phyloP scores from a whole-genome alignment of 2,113 vertebrate genomes.

The Callospermophilus lateralis region DNA sequence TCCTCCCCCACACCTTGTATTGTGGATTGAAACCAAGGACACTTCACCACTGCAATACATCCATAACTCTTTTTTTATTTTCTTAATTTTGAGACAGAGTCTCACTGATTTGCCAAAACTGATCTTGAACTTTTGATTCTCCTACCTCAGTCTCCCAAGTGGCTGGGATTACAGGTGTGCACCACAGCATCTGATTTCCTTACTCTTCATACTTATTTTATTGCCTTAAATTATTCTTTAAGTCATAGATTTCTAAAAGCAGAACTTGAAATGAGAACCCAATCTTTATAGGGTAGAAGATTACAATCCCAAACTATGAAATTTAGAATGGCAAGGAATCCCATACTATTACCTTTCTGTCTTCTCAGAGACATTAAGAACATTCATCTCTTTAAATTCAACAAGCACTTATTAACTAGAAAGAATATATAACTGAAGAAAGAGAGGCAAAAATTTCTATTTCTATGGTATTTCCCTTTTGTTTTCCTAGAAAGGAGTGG shows the following conservation, averaged over 20 bases:
- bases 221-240: conserved; percentile 1
- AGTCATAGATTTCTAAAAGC: background rate
- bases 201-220: conserved; percentile 36
- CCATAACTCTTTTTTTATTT: background rate
- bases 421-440: too few species aligned
- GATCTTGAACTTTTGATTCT: background rate
- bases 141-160: background rate
- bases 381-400: background rate
- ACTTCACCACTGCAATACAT: background rate
- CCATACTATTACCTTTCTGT: background rate
- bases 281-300: background rate
- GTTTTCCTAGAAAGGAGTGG: background rate
- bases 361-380: background rate
- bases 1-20: too few species aligned
- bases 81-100: background rate
- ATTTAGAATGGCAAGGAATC: background rate
- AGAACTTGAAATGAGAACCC: background rate
- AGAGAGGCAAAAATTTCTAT: background rate
- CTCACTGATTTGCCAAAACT: background rate
- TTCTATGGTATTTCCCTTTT: background rate
- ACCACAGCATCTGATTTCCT: background rate
- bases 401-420: background rate
- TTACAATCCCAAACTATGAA: background rate
- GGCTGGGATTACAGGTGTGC: background rate
- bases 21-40: background rate